Evolutionary conservation across 2,113 vertebrate species (phyloP).

Genomic region (Coracopsis vasa): DNA sequence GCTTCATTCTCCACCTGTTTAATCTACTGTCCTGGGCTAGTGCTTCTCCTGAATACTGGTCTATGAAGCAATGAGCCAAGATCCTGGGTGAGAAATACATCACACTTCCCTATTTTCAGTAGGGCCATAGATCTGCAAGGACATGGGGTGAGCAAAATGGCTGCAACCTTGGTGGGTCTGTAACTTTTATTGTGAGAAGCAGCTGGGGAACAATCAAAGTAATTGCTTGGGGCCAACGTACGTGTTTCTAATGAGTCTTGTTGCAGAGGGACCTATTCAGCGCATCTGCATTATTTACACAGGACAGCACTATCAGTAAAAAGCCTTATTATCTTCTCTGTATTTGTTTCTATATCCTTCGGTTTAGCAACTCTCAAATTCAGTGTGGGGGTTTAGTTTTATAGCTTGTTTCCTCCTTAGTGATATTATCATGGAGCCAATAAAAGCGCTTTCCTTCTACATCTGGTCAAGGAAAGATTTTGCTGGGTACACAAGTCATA

Average conservation of each 20-base stretch:
- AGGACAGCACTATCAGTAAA: conserved; percentile 50
- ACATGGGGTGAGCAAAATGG: neutral
- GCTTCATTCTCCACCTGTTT: neutral
- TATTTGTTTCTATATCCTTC: conserved; percentile 49
- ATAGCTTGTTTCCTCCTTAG: conserved; percentile 63
- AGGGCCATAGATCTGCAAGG: neutral
- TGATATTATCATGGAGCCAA: conserved; percentile 57
- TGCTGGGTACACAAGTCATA: conserved; percentile 39
- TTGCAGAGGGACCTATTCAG: conserved; percentile 11
- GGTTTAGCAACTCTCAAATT: conserved; percentile 41
- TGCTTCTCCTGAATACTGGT: neutral
- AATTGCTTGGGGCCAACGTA: conserved; percentile 34
- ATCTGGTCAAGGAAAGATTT: conserved; percentile 65
- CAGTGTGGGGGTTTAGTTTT: conserved; percentile 8
- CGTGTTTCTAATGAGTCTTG: conserved; percentile 30
- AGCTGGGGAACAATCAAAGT: conserved; percentile 52
- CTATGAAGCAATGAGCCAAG: fast-evolving
- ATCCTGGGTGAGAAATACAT: neutral
- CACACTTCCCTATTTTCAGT: neutral
- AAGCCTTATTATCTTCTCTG: conserved; percentile 44
- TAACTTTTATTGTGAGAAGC: conserved; percentile 9
- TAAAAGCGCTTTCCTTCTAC: conserved; percentile 57
- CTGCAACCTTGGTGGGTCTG: neutral
- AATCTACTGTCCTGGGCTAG: neutral
- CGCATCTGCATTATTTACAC: conserved; percentile 42